phyloP scores from a whole-genome alignment of 2,113 vertebrate species.

The Hemiscyllium ocellatum region DNA sequence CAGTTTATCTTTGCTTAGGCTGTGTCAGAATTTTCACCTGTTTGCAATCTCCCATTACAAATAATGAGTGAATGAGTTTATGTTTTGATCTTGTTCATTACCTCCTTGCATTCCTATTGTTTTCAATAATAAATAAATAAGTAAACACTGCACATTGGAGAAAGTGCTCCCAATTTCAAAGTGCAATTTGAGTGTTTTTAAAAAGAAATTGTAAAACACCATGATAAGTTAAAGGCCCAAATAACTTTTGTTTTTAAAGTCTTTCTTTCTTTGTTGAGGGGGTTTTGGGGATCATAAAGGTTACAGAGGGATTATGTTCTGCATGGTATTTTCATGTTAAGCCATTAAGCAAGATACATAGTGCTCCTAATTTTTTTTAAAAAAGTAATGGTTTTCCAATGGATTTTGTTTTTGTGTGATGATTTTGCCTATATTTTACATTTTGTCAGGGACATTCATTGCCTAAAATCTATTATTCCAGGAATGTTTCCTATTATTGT shows the following conservation, averaged over 20 bases:
- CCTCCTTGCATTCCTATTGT: neutral
- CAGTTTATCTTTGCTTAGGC: slow-evolving; percentile 3
- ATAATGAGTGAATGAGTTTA: neutral
- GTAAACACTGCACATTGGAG: neutral
- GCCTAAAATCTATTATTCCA: neutral
- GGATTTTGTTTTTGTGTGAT: neutral
- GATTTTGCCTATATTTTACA: neutral
- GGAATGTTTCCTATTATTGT: neutral
- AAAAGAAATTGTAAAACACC: neutral
- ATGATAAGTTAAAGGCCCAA: neutral
- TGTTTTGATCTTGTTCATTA: neutral
- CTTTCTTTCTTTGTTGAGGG: neutral
- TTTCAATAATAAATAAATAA: neutral
- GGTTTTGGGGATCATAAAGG: neutral
- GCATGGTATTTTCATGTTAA: neutral
- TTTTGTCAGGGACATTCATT: neutral
- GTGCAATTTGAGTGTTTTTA: neutral
- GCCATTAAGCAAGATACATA: neutral
- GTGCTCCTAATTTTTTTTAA: neutral
- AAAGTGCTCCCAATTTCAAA: neutral
- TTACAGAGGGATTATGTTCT: neutral
- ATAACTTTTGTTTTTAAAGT: neutral
- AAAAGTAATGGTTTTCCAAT: neutral
- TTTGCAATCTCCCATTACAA: neutral
- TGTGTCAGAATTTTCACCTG: neutral